Base-by-base conservation (phyloP, 1,140 invertebrate genomes). In the Polyergus mexicanus region DNA sequence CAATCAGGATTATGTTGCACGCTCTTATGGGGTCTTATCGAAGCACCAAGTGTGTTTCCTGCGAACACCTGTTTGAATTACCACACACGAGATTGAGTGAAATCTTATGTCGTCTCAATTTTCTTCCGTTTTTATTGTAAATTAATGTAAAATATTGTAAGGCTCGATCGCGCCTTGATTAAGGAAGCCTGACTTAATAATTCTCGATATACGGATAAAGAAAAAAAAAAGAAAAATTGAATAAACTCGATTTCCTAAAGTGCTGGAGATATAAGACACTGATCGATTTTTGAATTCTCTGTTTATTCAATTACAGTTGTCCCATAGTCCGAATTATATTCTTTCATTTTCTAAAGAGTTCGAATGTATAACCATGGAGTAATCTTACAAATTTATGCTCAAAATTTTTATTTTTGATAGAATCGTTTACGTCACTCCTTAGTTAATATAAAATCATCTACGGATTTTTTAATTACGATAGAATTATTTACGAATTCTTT, bases 1-100 rank as follows among this genome's bases (percentile, higher is more conserved):
- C 91, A 90, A 92, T 92, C 88, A 92, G 87, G 87, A 90, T 92
- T 92, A 91, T 86, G 88, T 91, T 92, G 88, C 91, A 86, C 51
- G 78, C 51, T 84, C 89, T 92, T 88, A 92, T 92, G 88, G 84
- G 80, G 51, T 91, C 88, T 85, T 87, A 88, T 91, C 76, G 88
- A 88, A 56, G 60, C 60, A 66, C 51, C 72, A 11, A 77, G 62
- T 54, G 66, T 19, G 22, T 81, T 76, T 77, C 66, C 58, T 62
- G 6, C 35, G 62, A 38, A 25, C 77, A 69, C 56, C 38, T 83
- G 78, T 83, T 80, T 38, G 76, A 35, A 16, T 35, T 7, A n/a
- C 54, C 68, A 44, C 78, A 28, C 54, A 38, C 41, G n/a, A 25
- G 54, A 74, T 35, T 68, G 54, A 47, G 13, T 60, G 54, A 83